Evolutionary conservation across 2,888 invertebrate genomes (phyloP).

Genomic region (Seira sanloemensis): DNA sequence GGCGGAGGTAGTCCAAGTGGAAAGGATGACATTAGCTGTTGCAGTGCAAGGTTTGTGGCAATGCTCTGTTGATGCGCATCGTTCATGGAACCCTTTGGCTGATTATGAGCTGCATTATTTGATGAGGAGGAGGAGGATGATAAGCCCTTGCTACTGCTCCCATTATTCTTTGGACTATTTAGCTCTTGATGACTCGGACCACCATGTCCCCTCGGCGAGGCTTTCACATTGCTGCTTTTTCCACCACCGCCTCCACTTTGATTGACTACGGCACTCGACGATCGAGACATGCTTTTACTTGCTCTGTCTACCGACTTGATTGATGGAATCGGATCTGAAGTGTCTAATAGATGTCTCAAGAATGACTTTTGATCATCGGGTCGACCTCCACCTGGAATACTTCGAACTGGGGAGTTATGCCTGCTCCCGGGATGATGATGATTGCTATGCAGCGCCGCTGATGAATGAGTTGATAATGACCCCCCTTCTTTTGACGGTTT

Average conservation of each 20-base stretch:
- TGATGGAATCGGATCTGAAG: conserved; percentile 70
- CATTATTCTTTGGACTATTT: neutral
- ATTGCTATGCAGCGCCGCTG: neutral
- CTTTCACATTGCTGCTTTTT: conserved; percentile 23
- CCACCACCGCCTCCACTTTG: conserved; percentile 18
- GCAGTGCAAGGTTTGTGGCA: conserved; percentile 48
- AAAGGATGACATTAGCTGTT: conserved; percentile 54
- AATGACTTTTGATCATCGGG: conserved; percentile 65
- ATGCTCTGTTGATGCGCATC: conserved; percentile 29
- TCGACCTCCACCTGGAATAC: neutral
- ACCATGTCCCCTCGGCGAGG: neutral
- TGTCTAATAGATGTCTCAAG: conserved; percentile 69
- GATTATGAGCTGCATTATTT: neutral
- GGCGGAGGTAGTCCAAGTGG: conserved; percentile 36
- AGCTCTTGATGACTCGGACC: neutral
- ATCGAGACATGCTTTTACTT: neutral
- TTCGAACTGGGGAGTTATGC: conserved; percentile 17
- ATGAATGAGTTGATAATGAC: neutral
- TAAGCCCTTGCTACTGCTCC: neutral
- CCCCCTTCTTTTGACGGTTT: neutral
- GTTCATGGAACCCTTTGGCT: neutral
- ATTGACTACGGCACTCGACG: conserved; percentile 10
- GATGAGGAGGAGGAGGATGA: conserved; percentile 27
- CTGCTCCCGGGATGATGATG: conserved; percentile 2
- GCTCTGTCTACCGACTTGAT: conserved; percentile 24